Evolutionary conservation across 2,888 invertebrate genomes (phyloP), one percentile per base, ranked within the genome.

Genomic region (Ganaspis brasiliensis): DNA sequence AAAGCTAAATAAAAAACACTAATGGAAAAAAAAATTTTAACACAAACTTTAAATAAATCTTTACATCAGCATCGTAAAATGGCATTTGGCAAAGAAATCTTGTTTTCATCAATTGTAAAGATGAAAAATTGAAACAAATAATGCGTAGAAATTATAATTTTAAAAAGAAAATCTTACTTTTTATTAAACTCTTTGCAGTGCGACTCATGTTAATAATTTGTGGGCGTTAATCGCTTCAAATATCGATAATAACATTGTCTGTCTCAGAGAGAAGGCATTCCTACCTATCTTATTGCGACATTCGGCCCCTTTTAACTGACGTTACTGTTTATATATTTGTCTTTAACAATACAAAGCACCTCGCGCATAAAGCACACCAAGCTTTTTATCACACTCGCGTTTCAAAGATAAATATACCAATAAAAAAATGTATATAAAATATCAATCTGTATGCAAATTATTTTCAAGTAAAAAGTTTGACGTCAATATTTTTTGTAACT

Each of bases 231-330:
- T 57, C 45, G 57, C 6, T 55, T 72, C 24, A 72, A 55, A 72
- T 72, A 72, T 76, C 80, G 24, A 75, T 67, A 67, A 37, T 40
- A 82, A 79, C 72, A 70, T 16, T 71, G 37, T 77, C 74, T 63
- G 72, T 74, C 67, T 87, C 82, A 84, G 79, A 83, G 82, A 79
- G 82, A 84, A 78, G 80, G 85, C 78, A 85, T 82, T 81, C 75
- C 70, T 70, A 55, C 75, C 70, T 67, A 67, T 26, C 45, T 40
- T 45, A 76, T 81, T 85, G 80, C 83, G 75, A 83, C 82, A 82
- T 82, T 81, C 79, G 81, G 81, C 81, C 81, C 84, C 85, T 84
- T 87, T 83, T 81, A 86, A 86, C 81, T 82, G 79, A 74, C 80
- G 73, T 77, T 82, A 81, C 82, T 81, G 82, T 80, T 76, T 77